phyloP scores from a whole-genome alignment of 2,797 vertebrate genomes.

The Poeciliopsis turneri region DNA sequence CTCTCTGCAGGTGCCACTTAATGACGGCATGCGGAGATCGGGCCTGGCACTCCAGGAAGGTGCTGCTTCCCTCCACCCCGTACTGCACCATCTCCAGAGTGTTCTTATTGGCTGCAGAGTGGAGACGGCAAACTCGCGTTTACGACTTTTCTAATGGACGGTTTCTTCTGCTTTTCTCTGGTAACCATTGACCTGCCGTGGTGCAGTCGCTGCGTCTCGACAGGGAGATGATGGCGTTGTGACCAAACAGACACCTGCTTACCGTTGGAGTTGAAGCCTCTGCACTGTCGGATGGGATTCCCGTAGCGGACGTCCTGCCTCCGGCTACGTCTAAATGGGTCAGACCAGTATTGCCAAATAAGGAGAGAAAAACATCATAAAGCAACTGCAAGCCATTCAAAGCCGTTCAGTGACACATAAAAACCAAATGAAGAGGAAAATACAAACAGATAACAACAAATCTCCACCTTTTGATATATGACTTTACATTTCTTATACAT shows the following conservation, averaged over 20 bases:
- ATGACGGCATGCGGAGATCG: conserved; percentile 92
- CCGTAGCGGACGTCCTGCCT: conserved; percentile 94
- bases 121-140: conserved; percentile 45
- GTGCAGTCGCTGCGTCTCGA: background rate
- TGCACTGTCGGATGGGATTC: conserved; percentile 95
- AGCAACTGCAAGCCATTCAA: conserved; percentile 76
- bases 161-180: background rate
- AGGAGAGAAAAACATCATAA: conserved; percentile 77
- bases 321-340: conserved; percentile 90
- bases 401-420: conserved; percentile 60
- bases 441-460: conserved; percentile 8
- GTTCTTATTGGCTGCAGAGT: conserved; percentile 90
- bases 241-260: conserved; percentile 25
- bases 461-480: background rate
- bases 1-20: conserved; percentile 96
- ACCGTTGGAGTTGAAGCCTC: conserved; percentile 96
- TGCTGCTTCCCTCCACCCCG: conserved; percentile 93
- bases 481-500: background rate
- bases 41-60: conserved; percentile 96
- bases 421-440: conserved; percentile 6
- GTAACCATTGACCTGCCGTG: conserved; percentile 24
- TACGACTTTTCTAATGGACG: conserved; percentile 16
- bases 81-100: conserved; percentile 92
- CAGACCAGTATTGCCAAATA: conserved; percentile 78
- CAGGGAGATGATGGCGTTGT: conserved; percentile 13